A percentile compares a stretch with the other conserved stretches of the same genome.
phyloP scores from a whole-genome alignment of 2,797 vertebrate species.

The Lagodon rhomboides region DNA sequence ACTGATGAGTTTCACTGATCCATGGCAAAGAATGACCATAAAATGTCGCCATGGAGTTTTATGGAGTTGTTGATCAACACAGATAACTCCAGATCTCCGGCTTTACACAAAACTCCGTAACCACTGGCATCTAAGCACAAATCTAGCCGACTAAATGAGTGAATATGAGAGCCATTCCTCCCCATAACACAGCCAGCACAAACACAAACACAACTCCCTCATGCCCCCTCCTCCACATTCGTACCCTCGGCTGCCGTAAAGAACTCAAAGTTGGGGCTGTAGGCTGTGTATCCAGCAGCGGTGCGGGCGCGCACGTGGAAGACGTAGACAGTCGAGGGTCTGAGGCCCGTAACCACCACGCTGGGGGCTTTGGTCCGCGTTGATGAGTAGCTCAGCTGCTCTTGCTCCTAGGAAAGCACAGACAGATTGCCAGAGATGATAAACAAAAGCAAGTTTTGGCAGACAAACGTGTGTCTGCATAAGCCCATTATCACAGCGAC shows the following conservation, averaged over 20 bases:
- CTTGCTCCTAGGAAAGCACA: constrained; percentile 89
- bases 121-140: neutral
- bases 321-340: constrained; percentile 94
- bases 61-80: constrained; percentile 52
- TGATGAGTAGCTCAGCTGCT: constrained; percentile 98
- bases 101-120: constrained; percentile 2
- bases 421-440: constrained; percentile 32
- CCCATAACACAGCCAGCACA: constrained; percentile 3
- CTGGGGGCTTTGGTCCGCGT: constrained; percentile 94
- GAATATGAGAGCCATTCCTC: neutral
- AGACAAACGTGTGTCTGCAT: constrained; percentile 35
- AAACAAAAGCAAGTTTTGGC: constrained; percentile 36
- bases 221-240: constrained; percentile 40
- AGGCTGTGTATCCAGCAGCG: constrained; percentile 93
- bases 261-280: constrained; percentile 97
- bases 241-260: constrained; percentile 95
- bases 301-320: constrained; percentile 97
- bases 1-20: constrained; percentile 68
- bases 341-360: constrained; percentile 94
- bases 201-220: constrained; percentile 3
- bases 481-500: constrained; percentile 38
- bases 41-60: constrained; percentile 52
- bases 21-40: constrained; percentile 56
- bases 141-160: constrained; percentile 7
- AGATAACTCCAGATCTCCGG: constrained; percentile 25